Conservation (phyloP, 2,113 vertebrate genomes). For the Pterocles gutturalis region DNA sequence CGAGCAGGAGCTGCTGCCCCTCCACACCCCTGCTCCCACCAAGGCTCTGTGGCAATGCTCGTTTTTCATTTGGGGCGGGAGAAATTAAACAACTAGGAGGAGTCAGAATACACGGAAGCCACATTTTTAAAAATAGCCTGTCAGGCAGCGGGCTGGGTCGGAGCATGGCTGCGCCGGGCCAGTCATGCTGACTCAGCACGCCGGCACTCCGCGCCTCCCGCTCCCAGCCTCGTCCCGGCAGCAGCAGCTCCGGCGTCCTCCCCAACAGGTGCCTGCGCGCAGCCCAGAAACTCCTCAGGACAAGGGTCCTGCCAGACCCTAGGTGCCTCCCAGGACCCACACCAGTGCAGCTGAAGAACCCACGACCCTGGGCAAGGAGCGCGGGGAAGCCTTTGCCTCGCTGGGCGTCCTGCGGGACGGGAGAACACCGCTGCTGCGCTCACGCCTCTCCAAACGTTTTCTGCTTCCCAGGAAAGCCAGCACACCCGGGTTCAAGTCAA, state of each 20-base stretch:
- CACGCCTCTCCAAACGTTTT: neutral
- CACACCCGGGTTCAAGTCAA: neutral
- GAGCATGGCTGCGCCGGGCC: conserved; percentile 61
- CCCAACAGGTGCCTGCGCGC: neutral
- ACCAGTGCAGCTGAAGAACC: fast-evolving
- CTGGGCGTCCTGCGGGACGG: fast-evolving
- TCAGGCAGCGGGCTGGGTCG: conserved; percentile 56
- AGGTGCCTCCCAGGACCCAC: neutral
- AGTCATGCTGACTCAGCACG: conserved; percentile 84
- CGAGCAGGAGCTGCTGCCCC: neutral
- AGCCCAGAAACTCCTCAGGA: neutral
- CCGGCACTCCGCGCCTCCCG: neutral
- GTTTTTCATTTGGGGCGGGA: neutral
- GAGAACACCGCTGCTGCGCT: fast-evolving
- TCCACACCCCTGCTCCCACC: neutral
- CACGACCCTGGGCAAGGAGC: fast-evolving
- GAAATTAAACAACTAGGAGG: conserved; percentile 56
- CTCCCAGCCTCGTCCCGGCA: neutral
- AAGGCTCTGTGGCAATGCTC: neutral
- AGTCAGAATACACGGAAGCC: conserved; percentile 69
- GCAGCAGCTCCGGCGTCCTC: neutral
- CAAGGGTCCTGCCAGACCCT: neutral
- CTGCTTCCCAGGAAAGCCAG: neutral
- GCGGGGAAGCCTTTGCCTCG: neutral
- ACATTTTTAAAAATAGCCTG: conserved; percentile 78